Conservation (phyloP, 2,888 invertebrate species). For the Seira sanloemensis region DNA sequence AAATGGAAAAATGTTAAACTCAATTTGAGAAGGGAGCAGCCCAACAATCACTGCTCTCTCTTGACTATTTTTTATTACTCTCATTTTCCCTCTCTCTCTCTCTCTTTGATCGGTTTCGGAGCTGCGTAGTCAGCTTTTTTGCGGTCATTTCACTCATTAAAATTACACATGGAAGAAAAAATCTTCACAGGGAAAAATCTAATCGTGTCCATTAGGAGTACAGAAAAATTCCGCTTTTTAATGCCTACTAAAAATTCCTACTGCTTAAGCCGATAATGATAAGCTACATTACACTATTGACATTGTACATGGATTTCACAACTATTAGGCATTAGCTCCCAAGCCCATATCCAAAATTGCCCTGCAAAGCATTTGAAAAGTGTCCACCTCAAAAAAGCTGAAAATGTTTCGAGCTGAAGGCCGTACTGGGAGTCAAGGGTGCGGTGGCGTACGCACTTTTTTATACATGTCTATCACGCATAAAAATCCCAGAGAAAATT, state of each 20-base stretch:
- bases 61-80: conserved; percentile 23
- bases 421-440: conserved; percentile 21
- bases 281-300: not conserved
- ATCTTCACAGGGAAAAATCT: not conserved
- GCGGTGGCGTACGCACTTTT: not conserved
- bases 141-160: not conserved
- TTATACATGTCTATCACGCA: not conserved
- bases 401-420: not conserved
- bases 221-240: not conserved
- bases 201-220: not conserved
- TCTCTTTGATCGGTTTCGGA: not conserved
- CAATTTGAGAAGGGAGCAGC: not conserved
- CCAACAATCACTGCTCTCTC: not conserved
- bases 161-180: not conserved
- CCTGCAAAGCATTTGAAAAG: not conserved
- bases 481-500: conserved; percentile 17
- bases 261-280: not conserved
- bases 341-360: not conserved
- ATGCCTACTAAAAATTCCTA: not conserved
- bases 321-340: not conserved
- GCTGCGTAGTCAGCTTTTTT: not conserved
- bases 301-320: not conserved
- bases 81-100: not conserved
- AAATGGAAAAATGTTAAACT: conserved; percentile 10
- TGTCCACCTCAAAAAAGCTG: not conserved